A percentile compares a stretch with the other conserved stretches of the same genome.
These are phyloP conservation scores for Galerucella calmariensis DNA, from an alignment of 2,888 invertebrate genomes.

Conservation along the genomic window DNA sequence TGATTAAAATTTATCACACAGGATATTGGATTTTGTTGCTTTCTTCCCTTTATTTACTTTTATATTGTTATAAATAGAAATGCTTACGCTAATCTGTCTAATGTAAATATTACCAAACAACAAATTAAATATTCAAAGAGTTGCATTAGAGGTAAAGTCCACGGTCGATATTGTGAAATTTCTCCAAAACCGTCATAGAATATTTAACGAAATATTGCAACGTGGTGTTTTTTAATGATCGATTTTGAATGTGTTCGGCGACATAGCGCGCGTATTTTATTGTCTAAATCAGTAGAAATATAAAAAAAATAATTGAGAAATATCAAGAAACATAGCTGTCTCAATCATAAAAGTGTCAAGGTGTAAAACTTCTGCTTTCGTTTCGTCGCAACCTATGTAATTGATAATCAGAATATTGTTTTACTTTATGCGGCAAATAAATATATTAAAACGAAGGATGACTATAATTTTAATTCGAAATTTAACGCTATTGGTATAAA, in stretches of 20 bases:
- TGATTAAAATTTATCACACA: too few relatives aligned
- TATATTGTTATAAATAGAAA: too few relatives aligned
- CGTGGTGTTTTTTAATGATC: not conserved
- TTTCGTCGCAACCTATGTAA: not conserved
- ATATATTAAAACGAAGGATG: not conserved
- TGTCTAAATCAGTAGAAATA: not conserved
- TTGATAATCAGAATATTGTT: not conserved
- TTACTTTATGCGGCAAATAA: not conserved
- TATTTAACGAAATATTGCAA: not conserved
- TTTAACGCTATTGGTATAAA: too few relatives aligned
- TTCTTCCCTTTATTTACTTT: too few relatives aligned
- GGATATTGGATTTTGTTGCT: too few relatives aligned
- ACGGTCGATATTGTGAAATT: conserved; percentile 7
- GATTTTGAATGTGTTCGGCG: not conserved
- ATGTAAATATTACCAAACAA: conserved; percentile 1
- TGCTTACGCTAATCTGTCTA: too few relatives aligned
- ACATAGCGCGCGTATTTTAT: not conserved
- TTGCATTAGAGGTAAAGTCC: conserved; percentile 20
- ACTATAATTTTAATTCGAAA: too few relatives aligned
- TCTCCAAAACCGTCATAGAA: conserved; percentile 1
- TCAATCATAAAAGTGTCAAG: not conserved
- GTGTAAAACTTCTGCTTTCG: not conserved
- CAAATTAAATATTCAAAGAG: conserved; percentile 8
- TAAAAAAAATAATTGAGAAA: not conserved
- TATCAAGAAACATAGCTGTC: not conserved